Evolutionary conservation across 1,140 invertebrate genomes (phyloP).

Genomic region (Apocrypta bakeri): DNA sequence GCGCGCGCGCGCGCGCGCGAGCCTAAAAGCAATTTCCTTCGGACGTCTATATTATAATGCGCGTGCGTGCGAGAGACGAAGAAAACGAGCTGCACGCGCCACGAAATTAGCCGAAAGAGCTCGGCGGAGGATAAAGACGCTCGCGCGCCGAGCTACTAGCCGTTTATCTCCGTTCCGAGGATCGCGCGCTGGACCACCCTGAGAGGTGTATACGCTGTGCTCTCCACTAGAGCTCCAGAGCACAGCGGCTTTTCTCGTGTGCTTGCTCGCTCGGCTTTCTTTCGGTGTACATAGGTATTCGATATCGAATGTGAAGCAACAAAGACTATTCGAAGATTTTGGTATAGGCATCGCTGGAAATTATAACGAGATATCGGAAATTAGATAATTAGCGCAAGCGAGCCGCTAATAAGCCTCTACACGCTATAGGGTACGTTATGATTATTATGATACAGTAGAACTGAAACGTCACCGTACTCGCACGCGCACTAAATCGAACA

Average conservation of each 20-base stretch:
- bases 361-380: too few species aligned
- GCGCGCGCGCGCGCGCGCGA: slow-evolving; percentile 43
- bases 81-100: slow-evolving; percentile 20
- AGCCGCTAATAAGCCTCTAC: too few species aligned
- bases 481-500: too few species aligned
- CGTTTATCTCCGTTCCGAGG: slow-evolving; percentile 27
- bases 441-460: too few species aligned
- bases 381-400: too few species aligned
- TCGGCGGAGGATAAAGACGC: slow-evolving; percentile 31
- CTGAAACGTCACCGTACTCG: too few species aligned
- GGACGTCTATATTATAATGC: slow-evolving; percentile 73
- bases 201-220: slow-evolving; percentile 69
- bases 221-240: too few species aligned
- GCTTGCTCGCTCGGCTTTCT: not conserved
- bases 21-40: slow-evolving; percentile 69
- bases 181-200: slow-evolving; percentile 68
- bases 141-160: slow-evolving; percentile 31
- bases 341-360: too few species aligned
- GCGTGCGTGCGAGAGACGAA: slow-evolving; percentile 47
- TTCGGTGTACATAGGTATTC: too few species aligned
- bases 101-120: slow-evolving; percentile 50
- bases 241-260: not conserved
- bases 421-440: too few species aligned
- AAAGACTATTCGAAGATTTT: too few species aligned
- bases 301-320: too few species aligned